Evolutionary conservation across 2,888 invertebrate genomes (phyloP), one percentile per base, ranked within the genome.

Genomic region (Ochropacha duplaris): DNA sequence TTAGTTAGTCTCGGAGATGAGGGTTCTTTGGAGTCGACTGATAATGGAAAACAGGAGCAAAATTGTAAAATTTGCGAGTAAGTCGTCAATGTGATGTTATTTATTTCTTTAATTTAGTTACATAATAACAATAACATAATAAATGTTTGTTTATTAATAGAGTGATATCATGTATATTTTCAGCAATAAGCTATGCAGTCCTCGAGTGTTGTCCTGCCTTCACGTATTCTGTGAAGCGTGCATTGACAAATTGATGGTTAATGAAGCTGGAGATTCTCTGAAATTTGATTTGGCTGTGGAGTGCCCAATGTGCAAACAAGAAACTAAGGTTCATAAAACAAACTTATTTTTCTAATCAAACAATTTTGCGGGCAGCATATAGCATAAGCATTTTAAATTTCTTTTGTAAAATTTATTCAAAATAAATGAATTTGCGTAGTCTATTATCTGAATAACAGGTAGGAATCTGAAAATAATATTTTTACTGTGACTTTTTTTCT

Each of bases 211-310:
- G 79, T 96, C 96, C 76, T 99, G 99, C 90, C 95, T 99, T 84
- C 99, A 99, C 93, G 97, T 97, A 55, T 98, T 98, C 93, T 99
- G 99, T 92, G 97, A 98, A 92, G 94, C 95, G 69, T 99, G 99
- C 90, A 94, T 99, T 78, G 96, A 96, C 82, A 96, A 97, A 84
- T 94, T 96, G 79, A 93, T 97, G 78, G 94, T 95, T 65, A 95
- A 95, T 75, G 96, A 96, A 83, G 95, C 94, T 62, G 95, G 95
- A 49, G 96, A 96, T 85, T 93, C 94, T 54, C 91, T 94, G 50
- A 94, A 94, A 78, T 90, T 92, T 72, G 94, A 94, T 86, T 93
- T 94, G 74, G 93, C 94, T 69, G 94, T 97, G 63, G 94, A 94
- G 75, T 97, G 97, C 79, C 96, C 97, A 28, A 94, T 95, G 60